Evolutionary conservation across 2,888 invertebrate species (phyloP).

Genomic region (Geophilus truncorum): DNA sequence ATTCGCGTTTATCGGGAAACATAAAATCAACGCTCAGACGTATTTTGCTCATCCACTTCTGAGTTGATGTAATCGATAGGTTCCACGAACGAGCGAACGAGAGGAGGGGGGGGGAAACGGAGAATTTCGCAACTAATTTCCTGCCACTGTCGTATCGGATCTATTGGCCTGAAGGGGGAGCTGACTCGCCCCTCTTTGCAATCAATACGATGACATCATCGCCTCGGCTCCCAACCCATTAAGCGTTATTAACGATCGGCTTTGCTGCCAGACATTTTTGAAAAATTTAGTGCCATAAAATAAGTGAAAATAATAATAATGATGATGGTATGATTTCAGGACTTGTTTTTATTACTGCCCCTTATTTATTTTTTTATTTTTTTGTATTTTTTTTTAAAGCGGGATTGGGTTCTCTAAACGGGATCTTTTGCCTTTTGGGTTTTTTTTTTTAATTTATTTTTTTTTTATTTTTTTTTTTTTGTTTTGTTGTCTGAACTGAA

Average conservation of each 20-base stretch:
- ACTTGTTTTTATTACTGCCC: no score
- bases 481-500: no score
- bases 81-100: neutral
- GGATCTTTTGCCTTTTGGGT: no score
- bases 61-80: conserved; percentile 20
- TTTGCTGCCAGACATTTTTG: neutral
- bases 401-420: no score
- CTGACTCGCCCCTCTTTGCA: neutral
- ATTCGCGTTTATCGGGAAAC: neutral
- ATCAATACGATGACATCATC: conserved; percentile 23
- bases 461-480: no score
- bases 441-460: no score
- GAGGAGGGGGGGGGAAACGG: neutral
- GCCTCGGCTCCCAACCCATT: conserved; percentile 13
- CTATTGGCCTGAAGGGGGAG: conserved; percentile 25
- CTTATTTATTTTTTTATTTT: no score
- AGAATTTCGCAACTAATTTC: conserved; percentile 25
- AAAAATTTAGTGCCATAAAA: no score
- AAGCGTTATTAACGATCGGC: conserved; percentile 17
- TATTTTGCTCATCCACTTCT: neutral
- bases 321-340: no score
- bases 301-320: no score
- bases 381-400: no score
- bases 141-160: conserved; percentile 27
- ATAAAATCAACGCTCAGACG: neutral